These are phyloP conservation scores for Lepilemur ruficaudatus DNA, from an alignment of 2,797 vertebrate species.

Conservation along the genomic window DNA sequence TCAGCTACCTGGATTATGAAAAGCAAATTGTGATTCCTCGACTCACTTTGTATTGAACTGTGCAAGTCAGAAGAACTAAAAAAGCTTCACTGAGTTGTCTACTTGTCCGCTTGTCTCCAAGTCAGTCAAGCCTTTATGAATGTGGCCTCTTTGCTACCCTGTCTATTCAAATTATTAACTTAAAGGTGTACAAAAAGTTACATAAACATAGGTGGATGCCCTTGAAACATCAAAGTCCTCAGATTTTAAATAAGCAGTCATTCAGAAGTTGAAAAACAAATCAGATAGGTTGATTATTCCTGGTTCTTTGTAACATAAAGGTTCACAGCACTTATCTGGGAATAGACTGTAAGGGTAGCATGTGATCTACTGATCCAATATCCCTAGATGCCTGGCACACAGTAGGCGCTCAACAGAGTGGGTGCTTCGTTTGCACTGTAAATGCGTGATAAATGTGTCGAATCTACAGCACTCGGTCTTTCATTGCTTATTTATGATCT, in stretches of 20 bases:
- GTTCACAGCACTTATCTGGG: background rate
- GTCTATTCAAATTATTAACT: constrained; percentile 54
- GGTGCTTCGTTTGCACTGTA: background rate
- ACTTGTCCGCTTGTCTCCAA: constrained; percentile 70
- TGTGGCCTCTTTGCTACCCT: constrained; percentile 41
- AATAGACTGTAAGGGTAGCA: background rate
- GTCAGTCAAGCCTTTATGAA: constrained; percentile 67
- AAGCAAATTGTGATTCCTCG: constrained; percentile 59
- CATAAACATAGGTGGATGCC: constrained; percentile 25
- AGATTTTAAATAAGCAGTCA: background rate
- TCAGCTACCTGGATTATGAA: constrained; percentile 65
- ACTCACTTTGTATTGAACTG: constrained; percentile 68
- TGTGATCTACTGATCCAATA: background rate
- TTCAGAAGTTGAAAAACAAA: background rate
- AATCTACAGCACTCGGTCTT: background rate
- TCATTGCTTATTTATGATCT: background rate
- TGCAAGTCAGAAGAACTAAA: constrained; percentile 73
- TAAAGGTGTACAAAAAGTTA: constrained; percentile 48
- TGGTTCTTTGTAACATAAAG: background rate
- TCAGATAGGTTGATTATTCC: background rate
- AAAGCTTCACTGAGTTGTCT: constrained; percentile 66
- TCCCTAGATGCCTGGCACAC: background rate
- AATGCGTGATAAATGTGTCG: background rate
- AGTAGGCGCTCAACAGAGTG: background rate
- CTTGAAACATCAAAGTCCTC: constrained; percentile 51